phyloP scores from a whole-genome alignment of 2,888 invertebrate genomes.

The Cantharis flavilabris region DNA sequence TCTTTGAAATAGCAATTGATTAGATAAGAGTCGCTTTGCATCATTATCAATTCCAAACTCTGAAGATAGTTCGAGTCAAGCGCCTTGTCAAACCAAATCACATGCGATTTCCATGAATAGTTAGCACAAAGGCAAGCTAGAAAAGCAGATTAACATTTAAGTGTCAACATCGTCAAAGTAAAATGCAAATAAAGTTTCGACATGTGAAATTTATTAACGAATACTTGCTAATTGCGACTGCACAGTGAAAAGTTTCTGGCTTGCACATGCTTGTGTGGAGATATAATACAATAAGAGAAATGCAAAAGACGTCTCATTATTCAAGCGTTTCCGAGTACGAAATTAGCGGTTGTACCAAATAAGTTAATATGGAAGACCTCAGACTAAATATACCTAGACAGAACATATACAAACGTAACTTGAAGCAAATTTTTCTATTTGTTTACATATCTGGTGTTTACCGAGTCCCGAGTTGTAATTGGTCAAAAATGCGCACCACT shows the following conservation, averaged over 20 bases:
- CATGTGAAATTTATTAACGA: background rate
- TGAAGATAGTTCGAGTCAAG: background rate
- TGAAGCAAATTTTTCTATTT: too few relatives aligned
- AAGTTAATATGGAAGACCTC: conserved; percentile 17
- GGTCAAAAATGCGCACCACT: too few relatives aligned
- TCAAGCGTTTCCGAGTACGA: conserved; percentile 17
- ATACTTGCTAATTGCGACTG: background rate
- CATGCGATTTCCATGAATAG: background rate
- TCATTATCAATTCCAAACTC: background rate
- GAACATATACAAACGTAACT: too few relatives aligned
- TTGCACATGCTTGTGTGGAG: too few relatives aligned
- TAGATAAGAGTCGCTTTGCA: background rate
- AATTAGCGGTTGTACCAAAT: conserved; percentile 22
- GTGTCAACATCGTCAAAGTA: background rate
- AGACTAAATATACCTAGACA: too few relatives aligned
- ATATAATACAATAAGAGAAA: background rate
- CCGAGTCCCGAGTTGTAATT: too few relatives aligned
- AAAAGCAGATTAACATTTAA: background rate
- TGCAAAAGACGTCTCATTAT: conserved; percentile 7
- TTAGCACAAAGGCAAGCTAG: background rate
- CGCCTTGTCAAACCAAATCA: background rate
- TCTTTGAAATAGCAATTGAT: background rate
- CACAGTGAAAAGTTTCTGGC: background rate
- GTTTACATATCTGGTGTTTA: too few relatives aligned
- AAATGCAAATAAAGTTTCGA: background rate